A percentile compares a stretch with the other conserved stretches of the same genome.
Evolutionary conservation across 2,888 invertebrate species (phyloP).

Genomic region (Slavum lentiscoides): DNA sequence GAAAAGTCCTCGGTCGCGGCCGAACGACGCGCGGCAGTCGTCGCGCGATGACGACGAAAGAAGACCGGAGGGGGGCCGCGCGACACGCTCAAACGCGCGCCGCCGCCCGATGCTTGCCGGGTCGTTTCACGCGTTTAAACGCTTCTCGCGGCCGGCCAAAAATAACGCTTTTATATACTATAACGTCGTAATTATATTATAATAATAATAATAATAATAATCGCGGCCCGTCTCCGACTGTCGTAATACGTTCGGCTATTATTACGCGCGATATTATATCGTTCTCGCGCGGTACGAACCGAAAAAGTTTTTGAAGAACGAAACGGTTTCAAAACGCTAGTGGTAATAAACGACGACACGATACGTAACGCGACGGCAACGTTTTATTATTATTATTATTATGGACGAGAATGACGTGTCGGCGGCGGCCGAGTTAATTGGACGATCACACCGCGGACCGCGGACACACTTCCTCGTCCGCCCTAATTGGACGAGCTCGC

Average conservation of each 20-base stretch:
- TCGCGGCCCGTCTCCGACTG: neutral
- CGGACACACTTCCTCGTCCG: neutral
- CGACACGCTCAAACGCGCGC: neutral
- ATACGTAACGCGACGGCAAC: neutral
- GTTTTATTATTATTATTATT: neutral
- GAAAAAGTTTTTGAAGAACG: neutral
- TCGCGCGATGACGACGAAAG: no score
- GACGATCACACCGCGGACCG: neutral
- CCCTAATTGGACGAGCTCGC: slow-evolving; percentile 48
- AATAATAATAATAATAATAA: neutral
- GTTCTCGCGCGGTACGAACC: neutral
- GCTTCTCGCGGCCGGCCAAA: neutral
- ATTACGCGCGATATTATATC: neutral
- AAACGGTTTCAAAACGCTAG: no score
- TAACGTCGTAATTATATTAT: neutral
- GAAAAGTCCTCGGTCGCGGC: no score
- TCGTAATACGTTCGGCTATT: neutral
- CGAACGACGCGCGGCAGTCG: no score
- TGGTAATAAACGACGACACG: no score
- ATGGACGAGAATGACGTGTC: neutral
- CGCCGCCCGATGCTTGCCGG: neutral
- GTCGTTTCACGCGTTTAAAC: slow-evolving; percentile 19
- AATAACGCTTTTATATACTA: slow-evolving; percentile 1
- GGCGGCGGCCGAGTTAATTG: slow-evolving; percentile 16
- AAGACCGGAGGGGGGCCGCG: neutral